Evolutionary conservation across 1,140 invertebrate species (phyloP).

Genomic region (Lepidurus apus): DNA sequence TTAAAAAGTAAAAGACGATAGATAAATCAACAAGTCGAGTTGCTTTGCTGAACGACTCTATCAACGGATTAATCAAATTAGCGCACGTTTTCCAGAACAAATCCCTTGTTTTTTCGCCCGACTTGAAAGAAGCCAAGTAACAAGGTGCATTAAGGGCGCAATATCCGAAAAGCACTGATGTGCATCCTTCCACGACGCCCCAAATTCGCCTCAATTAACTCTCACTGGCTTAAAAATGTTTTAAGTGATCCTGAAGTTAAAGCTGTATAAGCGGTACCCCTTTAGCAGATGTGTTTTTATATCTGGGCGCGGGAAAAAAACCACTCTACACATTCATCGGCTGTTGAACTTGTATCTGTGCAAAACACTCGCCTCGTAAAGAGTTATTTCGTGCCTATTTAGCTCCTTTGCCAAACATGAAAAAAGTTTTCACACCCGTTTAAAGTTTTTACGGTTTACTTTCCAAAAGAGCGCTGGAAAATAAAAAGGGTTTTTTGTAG

Average conservation of each 20-base stretch:
- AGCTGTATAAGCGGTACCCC: background rate
- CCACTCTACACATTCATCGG: background rate
- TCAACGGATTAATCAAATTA: no score
- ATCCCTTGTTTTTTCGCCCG: background rate
- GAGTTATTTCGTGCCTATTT: background rate
- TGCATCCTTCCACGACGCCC: slow-evolving; percentile 7
- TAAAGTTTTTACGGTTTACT: background rate
- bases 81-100: background rate
- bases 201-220: slow-evolving; percentile 12
- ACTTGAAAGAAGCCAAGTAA: background rate
- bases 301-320: background rate
- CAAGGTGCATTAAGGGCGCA: background rate
- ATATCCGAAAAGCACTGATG: background rate
- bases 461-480: background rate
- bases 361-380: background rate
- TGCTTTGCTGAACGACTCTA: no score
- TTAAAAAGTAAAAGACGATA: no score
- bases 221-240: background rate
- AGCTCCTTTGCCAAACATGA: background rate
- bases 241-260: background rate
- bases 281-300: background rate
- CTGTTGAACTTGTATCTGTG: background rate
- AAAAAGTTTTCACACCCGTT: background rate
- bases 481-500: background rate
- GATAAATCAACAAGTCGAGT: no score